Evolutionary conservation across 2,888 invertebrate species (phyloP).

Genomic region (Seira ritae): DNA sequence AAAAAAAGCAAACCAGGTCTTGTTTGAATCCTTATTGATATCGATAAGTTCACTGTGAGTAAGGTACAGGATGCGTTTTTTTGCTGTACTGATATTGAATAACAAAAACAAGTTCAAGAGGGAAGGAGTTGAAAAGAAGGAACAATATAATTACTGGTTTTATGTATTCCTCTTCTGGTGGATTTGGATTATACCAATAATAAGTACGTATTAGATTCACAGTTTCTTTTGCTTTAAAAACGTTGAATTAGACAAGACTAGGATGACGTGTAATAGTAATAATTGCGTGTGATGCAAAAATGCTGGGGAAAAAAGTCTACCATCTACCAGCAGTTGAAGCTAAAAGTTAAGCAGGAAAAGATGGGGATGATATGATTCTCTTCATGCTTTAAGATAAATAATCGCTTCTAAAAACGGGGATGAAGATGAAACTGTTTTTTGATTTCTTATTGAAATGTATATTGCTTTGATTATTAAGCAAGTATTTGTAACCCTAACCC

Average conservation of each 20-base stretch:
- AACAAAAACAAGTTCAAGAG: constrained; percentile 6
- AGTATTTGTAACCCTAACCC: too few species aligned
- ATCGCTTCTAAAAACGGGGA: constrained; percentile 3
- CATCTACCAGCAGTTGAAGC: neutral
- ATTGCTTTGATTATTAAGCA: too few species aligned
- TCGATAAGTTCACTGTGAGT: neutral
- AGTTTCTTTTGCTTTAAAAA: neutral
- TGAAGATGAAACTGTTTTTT: neutral
- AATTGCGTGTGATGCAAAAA: neutral
- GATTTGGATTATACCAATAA: neutral
- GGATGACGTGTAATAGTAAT: constrained; percentile 5
- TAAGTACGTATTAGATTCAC: neutral
- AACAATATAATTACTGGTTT: neutral
- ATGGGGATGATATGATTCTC: too few species aligned
- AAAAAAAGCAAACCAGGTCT: neutral
- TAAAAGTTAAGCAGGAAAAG: neutral
- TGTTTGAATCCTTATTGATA: neutral
- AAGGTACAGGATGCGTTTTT: constrained; percentile 7
- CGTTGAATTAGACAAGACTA: neutral
- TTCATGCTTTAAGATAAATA: neutral
- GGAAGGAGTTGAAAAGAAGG: neutral
- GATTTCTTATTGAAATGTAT: too few species aligned
- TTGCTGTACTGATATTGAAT: neutral
- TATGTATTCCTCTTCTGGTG: neutral
- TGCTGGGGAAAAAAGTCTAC: neutral